Evolutionary conservation across 35 echinoderm and acorn worm genomes (phyloP).

Genomic region (Amphiura filiformis): DNA sequence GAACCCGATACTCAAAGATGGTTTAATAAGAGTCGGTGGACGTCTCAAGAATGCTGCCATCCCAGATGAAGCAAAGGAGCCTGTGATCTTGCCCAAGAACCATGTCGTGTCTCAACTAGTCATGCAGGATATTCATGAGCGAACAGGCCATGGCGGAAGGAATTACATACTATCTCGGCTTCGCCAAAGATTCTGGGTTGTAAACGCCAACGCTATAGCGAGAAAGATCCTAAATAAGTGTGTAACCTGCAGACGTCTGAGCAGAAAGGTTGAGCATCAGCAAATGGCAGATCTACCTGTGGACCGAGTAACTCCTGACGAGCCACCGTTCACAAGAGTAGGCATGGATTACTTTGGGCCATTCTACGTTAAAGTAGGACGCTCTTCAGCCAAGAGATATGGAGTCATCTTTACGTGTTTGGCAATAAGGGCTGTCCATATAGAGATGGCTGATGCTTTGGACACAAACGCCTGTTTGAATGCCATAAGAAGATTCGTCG

Average conservation of each 20-base stretch:
- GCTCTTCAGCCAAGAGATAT: constrained; percentile 23
- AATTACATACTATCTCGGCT: constrained; percentile 41
- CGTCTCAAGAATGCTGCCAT: constrained; percentile 18
- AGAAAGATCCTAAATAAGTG: constrained; percentile 8
- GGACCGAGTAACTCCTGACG: constrained; percentile 19
- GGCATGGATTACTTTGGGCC: constrained; percentile 42
- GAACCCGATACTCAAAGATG: constrained; percentile 3
- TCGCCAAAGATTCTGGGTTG: constrained; percentile 43
- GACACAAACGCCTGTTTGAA: constrained; percentile 70
- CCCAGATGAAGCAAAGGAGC: constrained; percentile 26
- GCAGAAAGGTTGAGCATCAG: not conserved
- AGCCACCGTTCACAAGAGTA: constrained; percentile 36
- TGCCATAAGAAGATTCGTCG: constrained; percentile 48
- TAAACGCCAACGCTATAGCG: constrained; percentile 4
- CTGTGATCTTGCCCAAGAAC: constrained; percentile 53
- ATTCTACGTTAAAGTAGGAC: constrained; percentile 16
- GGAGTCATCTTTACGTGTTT: constrained; percentile 48
- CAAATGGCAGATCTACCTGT: constrained; percentile 45
- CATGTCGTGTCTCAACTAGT: constrained; percentile 35
- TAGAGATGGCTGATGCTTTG: constrained; percentile 34
- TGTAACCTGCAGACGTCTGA: not conserved
- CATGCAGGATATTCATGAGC: constrained; percentile 31
- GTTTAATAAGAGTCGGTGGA: constrained; percentile 19
- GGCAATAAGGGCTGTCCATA: constrained; percentile 33
- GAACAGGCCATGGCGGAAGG: constrained; percentile 42